A percentile compares a stretch with the other conserved stretches of the same genome.
Conservation (phyloP, 2,113 vertebrate genomes). For the Azemiops feae region DNA sequence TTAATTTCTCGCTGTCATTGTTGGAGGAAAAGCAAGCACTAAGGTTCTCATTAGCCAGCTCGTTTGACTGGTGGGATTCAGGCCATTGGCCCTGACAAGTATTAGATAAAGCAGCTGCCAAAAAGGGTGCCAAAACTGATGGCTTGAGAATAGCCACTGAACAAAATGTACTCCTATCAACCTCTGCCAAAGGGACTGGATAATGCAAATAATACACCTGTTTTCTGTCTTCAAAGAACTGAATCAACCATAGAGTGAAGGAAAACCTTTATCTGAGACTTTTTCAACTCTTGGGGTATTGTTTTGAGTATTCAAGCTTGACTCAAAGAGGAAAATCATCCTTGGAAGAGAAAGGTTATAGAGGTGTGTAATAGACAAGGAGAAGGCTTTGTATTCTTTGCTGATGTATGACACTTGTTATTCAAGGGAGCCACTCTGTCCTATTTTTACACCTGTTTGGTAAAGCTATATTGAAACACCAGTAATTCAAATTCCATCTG, state of each 20-base stretch:
- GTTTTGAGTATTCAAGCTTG: background rate
- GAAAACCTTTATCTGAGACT: background rate
- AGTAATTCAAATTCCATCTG: background rate
- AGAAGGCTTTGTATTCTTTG: background rate
- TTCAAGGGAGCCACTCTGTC: background rate
- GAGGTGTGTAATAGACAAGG: background rate
- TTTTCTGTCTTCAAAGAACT: background rate
- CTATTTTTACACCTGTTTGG: background rate
- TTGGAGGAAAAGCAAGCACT: background rate
- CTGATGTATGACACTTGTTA: background rate
- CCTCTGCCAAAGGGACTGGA: background rate
- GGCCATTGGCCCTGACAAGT: background rate
- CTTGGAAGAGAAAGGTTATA: background rate
- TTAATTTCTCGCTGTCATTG: background rate
- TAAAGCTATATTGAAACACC: background rate
- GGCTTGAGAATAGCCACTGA: background rate
- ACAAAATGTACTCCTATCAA: background rate
- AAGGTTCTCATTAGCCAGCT: background rate
- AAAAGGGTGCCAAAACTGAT: background rate
- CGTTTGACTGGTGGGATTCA: background rate
- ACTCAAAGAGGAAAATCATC: background rate
- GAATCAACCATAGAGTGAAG: background rate
- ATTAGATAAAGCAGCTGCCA: background rate
- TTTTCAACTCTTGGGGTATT: background rate
- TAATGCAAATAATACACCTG: background rate